These are phyloP conservation scores for Eurosta solidaginis DNA, from an alignment of 1,140 invertebrate species.

Conservation along the genomic window DNA sequence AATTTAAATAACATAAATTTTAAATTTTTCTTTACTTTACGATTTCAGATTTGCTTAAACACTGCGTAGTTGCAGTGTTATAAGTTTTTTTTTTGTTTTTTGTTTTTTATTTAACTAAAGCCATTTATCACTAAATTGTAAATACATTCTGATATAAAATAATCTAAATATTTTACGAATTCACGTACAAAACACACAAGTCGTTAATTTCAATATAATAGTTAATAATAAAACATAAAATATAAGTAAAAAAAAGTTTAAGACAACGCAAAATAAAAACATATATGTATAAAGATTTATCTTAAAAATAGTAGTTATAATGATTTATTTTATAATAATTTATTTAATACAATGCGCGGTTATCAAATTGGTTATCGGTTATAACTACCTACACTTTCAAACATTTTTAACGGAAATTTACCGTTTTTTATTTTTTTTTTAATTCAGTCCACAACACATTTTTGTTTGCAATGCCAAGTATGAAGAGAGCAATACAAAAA, in stretches of 20 bases:
- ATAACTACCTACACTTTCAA: neutral
- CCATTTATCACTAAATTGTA: neutral
- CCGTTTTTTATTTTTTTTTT: no score
- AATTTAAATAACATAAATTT: neutral
- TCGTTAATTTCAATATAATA: neutral
- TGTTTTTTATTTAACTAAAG: slow-evolving; percentile 3
- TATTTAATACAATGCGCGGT: slow-evolving; percentile 26
- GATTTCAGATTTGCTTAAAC: neutral
- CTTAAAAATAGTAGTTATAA: neutral
- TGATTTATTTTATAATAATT: neutral
- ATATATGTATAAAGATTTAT: slow-evolving; percentile 2
- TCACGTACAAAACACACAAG: neutral
- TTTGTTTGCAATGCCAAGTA: neutral
- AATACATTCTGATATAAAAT: neutral
- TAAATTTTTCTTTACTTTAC: neutral
- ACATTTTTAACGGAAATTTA: neutral
- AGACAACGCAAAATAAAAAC: neutral
- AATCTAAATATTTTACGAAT: neutral
- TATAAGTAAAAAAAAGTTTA: neutral
- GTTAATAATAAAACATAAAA: neutral
- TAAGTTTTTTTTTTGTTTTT: no score
- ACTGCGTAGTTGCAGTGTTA: no score
- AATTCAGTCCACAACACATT: slow-evolving; percentile 12
- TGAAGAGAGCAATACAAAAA: no score
- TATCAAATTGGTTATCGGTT: neutral